Evolutionary conservation across 1,140 invertebrate species (phyloP), one percentile per base, ranked within the genome.

Genomic region (Drosophila pallidifrons): DNA sequence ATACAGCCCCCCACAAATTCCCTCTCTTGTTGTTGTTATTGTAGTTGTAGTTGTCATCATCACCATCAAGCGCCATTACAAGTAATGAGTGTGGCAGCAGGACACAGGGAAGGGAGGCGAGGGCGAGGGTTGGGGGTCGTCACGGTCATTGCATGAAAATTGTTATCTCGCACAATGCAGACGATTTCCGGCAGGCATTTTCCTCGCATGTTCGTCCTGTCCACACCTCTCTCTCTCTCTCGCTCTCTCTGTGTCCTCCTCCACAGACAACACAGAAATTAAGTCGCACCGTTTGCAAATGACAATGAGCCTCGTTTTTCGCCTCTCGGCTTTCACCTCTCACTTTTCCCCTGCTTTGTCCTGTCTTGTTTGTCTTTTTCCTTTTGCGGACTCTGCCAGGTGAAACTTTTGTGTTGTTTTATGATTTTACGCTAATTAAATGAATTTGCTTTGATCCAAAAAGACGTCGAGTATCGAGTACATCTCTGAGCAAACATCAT

Each of bases 141-240:
- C 81, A 70, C 57, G 83, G 74, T 81, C 81, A 76, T 75, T 75
- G 68, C 77, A 89, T 82, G 85, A 85, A 89, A 90, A 90, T 88
- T 85, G 85, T 89, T 88, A 88, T 88, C 85, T 88, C 81, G 85
- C 85, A 90, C 71, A 90, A 70, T 85, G 81, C 81, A 89, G 77
- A 89, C 85, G 77, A 89, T 83, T 85, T 89, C 85, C 81, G 80
- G 77, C 82, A 79, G 72, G 81, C 70, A 81, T 86, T 86, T 73
- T 71, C 52, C 49, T 63, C 66, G 3, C 38, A 71, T 63, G 68
- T 35, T 41, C 59, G 20, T 47, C 0, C 20, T 25, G 57, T 52
- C 46, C 49, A 74, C 65, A 45, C 28, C n/a, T 13, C 47, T 2
- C 10, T 15, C 68, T 1, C 13, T 6, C 1, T 30, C 41, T 6